phyloP scores from a whole-genome alignment of 2,797 vertebrate genomes.

The Periophthalmus magnuspinnatus region DNA sequence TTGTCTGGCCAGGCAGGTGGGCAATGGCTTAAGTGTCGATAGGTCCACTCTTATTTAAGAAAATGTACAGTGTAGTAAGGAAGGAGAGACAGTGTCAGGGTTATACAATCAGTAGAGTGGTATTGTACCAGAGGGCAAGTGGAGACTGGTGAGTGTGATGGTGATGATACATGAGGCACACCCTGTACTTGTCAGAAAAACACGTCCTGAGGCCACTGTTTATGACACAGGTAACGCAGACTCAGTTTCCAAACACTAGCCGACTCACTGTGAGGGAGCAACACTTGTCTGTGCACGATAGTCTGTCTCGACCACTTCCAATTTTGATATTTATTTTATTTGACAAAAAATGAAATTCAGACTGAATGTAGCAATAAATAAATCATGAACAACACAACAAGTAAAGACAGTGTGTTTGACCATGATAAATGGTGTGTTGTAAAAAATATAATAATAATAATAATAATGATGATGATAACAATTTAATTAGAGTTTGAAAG shows the following conservation, averaged over 20 bases:
- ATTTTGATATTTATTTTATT: background rate
- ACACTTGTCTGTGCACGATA: slow-evolving; percentile 10
- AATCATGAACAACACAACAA: background rate
- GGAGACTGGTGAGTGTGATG: slow-evolving; percentile 18
- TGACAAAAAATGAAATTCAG: background rate
- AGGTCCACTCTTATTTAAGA: background rate
- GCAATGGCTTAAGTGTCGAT: no score
- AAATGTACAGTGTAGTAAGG: background rate
- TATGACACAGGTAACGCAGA: slow-evolving; percentile 25
- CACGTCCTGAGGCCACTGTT: slow-evolving; percentile 36
- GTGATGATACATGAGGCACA: slow-evolving; percentile 44
- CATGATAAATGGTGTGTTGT: background rate
- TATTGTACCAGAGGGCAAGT: slow-evolving; percentile 7
- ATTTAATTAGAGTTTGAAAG: background rate
- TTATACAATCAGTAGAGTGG: background rate
- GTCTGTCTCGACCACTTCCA: background rate
- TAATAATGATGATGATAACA: no score
- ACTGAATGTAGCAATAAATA: background rate
- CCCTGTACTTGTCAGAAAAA: slow-evolving; percentile 56
- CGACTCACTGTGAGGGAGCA: slow-evolving; percentile 24
- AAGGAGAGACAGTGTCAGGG: background rate
- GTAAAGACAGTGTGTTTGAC: background rate
- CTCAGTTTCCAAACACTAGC: background rate
- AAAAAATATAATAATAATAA: no score
- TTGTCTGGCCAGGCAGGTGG: no score